Conservation (phyloP, 2,797 vertebrate genomes). For the Betta splendens region DNA sequence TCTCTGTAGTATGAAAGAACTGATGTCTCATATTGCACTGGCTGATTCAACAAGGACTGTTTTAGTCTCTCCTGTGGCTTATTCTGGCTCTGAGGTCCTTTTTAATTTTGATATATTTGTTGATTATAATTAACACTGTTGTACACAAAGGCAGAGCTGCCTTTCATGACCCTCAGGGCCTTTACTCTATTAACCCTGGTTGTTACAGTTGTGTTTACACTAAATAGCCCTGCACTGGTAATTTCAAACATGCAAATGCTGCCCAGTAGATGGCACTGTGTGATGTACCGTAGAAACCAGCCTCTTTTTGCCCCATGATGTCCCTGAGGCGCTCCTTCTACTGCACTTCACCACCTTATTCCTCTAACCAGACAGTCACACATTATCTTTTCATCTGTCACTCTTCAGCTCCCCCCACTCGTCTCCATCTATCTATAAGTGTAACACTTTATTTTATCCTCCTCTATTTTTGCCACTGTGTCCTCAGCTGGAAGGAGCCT, state of each 20-base stretch:
- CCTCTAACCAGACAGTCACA: constrained; percentile 12
- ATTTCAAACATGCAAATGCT: background rate
- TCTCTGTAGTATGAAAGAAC: no score
- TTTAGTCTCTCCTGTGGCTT: constrained; percentile 5
- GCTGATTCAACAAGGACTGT: background rate
- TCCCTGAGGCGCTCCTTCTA: constrained; percentile 9
- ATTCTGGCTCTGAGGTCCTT: constrained; percentile 5
- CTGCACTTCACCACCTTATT: background rate
- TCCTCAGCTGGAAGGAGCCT: constrained; percentile 28
- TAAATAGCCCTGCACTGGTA: background rate
- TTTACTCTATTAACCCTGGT: constrained; percentile 14
- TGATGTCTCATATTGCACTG: background rate
- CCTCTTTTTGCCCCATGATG: constrained; percentile 23
- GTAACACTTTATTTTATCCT: constrained; percentile 28
- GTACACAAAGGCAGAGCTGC: constrained; percentile 4
- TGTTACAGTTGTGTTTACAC: background rate
- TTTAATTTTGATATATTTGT: constrained; percentile 12
- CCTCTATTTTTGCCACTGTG: constrained; percentile 25
- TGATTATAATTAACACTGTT: constrained; percentile 24
- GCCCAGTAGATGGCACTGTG: constrained; percentile 65
- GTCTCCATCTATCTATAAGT: constrained; percentile 24
- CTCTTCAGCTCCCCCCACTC: constrained; percentile 21
- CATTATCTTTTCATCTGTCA: constrained; percentile 38
- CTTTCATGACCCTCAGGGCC: background rate
- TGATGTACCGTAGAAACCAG: constrained; percentile 29